Evolutionary conservation across 2,797 vertebrate genomes (phyloP).

Genomic region (Trichosurus vulpecula): DNA sequence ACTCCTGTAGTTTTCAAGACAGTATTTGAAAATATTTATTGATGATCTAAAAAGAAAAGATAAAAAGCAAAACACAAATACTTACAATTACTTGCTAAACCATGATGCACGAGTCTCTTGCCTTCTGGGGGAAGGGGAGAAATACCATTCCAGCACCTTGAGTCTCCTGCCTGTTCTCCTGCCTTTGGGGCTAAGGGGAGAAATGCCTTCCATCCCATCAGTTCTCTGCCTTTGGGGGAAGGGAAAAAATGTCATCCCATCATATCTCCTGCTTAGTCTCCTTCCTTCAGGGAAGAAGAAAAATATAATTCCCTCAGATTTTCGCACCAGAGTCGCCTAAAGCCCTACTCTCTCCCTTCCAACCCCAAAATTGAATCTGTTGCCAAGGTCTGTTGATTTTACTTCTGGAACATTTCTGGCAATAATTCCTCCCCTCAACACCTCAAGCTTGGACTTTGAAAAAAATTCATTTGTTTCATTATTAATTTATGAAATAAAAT

Average conservation of each 20-base stretch:
- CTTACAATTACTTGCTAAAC: background rate
- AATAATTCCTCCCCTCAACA: background rate
- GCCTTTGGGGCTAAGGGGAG: background rate
- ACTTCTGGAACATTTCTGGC: background rate
- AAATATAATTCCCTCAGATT: background rate
- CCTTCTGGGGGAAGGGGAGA: background rate
- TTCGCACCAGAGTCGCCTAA: background rate
- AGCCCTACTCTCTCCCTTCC: background rate
- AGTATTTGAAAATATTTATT: background rate
- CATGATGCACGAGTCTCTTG: background rate
- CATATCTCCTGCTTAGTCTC: background rate
- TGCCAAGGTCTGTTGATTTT: background rate
- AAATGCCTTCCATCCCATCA: background rate
- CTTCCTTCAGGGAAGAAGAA: background rate
- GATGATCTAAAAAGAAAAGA: background rate
- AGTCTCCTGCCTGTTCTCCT: background rate
- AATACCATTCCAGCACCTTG: background rate
- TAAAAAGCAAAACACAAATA: background rate
- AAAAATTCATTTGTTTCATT: background rate
- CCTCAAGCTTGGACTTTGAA: background rate
- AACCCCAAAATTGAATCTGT: background rate
- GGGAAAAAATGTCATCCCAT: background rate
- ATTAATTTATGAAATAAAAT: background rate
- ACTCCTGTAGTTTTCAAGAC: background rate
- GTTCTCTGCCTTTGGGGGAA: background rate